A percentile compares a stretch with the other conserved stretches of the same genome.
phyloP scores from a whole-genome alignment of 2,888 invertebrate species.

The Gymnocheta viridis region DNA sequence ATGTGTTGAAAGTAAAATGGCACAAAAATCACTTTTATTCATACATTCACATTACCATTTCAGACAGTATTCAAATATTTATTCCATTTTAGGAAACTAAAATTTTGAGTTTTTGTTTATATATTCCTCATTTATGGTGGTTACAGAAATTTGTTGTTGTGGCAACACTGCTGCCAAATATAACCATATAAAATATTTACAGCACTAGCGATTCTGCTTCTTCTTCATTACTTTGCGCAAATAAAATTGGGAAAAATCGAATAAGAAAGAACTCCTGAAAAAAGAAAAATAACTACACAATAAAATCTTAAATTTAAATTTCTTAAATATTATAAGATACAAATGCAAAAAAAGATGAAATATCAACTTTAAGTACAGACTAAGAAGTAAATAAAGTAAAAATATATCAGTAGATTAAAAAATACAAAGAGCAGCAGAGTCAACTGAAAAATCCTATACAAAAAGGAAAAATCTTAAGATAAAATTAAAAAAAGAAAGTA shows the following conservation, averaged over 20 bases:
- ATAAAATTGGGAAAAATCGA: conserved; percentile 71
- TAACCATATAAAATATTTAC: conserved; percentile 12
- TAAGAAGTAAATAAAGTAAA: not conserved
- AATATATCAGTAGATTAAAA: not conserved
- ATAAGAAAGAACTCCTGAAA: conserved; percentile 65
- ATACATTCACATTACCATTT: no score
- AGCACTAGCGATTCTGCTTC: conserved; percentile 48
- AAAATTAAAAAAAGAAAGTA: conserved; percentile 44
- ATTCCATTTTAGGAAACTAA: no score
- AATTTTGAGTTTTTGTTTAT: no score
- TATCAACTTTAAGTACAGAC: not conserved
- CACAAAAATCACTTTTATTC: no score
- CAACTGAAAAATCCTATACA: conserved; percentile 34
- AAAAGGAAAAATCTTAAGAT: conserved; percentile 50
- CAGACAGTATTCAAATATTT: no score
- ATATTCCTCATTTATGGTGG: no score
- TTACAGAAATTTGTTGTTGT: not conserved
- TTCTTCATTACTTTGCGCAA: conserved; percentile 62
- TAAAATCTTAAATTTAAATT: conserved; percentile 15
- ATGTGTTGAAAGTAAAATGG: no score
- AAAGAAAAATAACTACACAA: conserved; percentile 28
- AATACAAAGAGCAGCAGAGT: not conserved
- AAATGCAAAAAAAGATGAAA: not conserved
- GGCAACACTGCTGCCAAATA: not conserved
- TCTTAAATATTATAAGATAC: conserved; percentile 45